Evolutionary conservation across 2,888 invertebrate genomes (phyloP), one percentile per base, ranked within the genome.

Genomic region (Drosophila limbata): DNA sequence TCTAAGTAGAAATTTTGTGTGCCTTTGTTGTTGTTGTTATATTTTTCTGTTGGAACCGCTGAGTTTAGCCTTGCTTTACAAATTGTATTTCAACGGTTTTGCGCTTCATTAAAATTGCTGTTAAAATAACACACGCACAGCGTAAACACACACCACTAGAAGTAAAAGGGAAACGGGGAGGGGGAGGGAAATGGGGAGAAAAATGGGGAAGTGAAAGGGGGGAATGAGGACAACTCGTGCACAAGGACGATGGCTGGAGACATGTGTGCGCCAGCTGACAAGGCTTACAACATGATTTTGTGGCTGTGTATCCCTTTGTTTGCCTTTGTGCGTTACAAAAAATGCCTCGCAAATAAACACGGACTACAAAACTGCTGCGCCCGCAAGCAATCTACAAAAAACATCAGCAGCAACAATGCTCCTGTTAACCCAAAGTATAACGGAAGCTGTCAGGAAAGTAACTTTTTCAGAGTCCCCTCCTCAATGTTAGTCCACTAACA

Each of bases 41-140:
- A 40, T 48, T 40, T 19, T 50, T 48, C 21, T 48, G 44, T 9
- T 62, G 56, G 47, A 25, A 55, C 48, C 53, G 56, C 55, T 52
- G 70, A 60, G 63, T 63, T 71, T 52, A 60, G 61, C 69, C 59
- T 70, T 69, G 82, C 83, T 75, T 82, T 82, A 83, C 84, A 88
- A 84, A 88, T 82, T 84, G 88, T 88, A 75, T 82, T 87, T 82
- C 84, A 80, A 85, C 84, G 88, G 86, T 88, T 84, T 84, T 83
- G 83, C 88, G 84, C 84, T 84, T 84, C 88, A 84, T 84, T 84
- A 84, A 84, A 84, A 88, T 82, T 84, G 84, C 86, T 88, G 88
- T 88, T 88, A 83, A 82, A 84, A 82, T 88, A 88, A 85, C 86
- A 80, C 82, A 84, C 88, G 85, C 73, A 78, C 73, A 64, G 61